These are phyloP conservation scores for Ormyrus thymus DNA, from an alignment of 2,888 invertebrate species.

Conservation along the genomic window DNA sequence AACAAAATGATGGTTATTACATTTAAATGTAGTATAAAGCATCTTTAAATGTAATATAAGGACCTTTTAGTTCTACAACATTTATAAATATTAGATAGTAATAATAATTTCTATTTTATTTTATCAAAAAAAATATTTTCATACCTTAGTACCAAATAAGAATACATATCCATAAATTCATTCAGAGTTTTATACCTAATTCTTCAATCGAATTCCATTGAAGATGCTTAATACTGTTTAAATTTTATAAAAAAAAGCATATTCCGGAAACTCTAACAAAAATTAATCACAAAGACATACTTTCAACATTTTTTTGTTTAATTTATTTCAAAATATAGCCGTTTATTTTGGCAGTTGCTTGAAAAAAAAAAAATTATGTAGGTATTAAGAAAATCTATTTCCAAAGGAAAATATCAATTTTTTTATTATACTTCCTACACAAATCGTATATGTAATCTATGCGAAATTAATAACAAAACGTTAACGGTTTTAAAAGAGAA, in stretches of 20 bases:
- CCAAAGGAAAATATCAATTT: neutral
- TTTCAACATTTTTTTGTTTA: neutral
- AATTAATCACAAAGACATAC: neutral
- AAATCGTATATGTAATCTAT: slow-evolving; percentile 27
- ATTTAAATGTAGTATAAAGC: slow-evolving; percentile 17
- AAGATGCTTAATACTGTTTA: slow-evolving; percentile 25
- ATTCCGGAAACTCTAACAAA: neutral
- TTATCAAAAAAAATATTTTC: slow-evolving; percentile 4
- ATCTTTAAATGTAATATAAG: slow-evolving; percentile 21
- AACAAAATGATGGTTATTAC: too few relatives aligned
- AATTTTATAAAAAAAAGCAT: slow-evolving; percentile 15
- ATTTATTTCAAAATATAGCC: neutral
- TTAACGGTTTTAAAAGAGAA: slow-evolving; percentile 34
- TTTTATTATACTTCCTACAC: slow-evolving; percentile 9
- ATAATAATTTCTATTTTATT: neutral
- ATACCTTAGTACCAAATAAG: neutral
- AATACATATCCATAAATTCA: too few relatives aligned
- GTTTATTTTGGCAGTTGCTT: neutral
- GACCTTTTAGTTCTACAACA: neutral
- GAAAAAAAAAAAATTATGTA: slow-evolving; percentile 13
- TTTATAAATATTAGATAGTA: neutral
- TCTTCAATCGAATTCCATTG: neutral
- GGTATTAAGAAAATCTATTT: too few relatives aligned
- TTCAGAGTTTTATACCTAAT: too few relatives aligned
- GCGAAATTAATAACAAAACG: slow-evolving; percentile 38